Conservation (phyloP, 2,888 invertebrate species). For the Saturnia pavonia region DNA sequence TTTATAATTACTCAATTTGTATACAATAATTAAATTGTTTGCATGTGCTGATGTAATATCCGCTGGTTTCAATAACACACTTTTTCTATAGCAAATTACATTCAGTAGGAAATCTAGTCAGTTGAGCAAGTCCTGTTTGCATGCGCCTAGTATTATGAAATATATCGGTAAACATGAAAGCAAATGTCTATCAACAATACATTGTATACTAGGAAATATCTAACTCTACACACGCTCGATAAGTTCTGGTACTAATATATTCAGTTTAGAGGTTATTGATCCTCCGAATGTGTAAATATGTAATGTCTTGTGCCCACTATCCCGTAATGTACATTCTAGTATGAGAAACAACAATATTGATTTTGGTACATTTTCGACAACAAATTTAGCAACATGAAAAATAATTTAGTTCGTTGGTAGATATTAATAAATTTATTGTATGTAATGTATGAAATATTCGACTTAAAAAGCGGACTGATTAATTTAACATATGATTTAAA, state of each 20-base stretch:
- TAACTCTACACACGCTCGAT: not conserved
- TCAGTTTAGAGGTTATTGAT: not conserved
- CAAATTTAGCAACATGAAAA: not conserved
- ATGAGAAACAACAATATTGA: not conserved
- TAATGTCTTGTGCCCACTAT: not conserved
- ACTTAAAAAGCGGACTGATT: not conserved
- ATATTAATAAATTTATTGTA: no score
- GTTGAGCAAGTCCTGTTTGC: conserved; percentile 10
- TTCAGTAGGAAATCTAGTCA: conserved; percentile 12
- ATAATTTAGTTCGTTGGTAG: not conserved
- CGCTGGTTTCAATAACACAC: not conserved
- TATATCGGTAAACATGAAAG: conserved; percentile 7
- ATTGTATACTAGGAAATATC: conserved; percentile 6
- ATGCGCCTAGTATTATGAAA: conserved; percentile 7
- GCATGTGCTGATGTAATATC: not conserved
- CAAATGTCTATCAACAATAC: conserved; percentile 3
- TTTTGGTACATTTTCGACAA: not conserved
- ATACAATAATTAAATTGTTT: not conserved
- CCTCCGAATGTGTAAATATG: not conserved
- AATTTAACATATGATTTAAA: not conserved
- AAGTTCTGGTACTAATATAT: not conserved
- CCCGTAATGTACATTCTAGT: not conserved
- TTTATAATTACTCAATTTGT: not conserved
- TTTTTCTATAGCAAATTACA: conserved; percentile 12
- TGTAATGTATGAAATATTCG: no score